phyloP scores from a whole-genome alignment of 2,888 invertebrate species.

The Furcula furcula region DNA sequence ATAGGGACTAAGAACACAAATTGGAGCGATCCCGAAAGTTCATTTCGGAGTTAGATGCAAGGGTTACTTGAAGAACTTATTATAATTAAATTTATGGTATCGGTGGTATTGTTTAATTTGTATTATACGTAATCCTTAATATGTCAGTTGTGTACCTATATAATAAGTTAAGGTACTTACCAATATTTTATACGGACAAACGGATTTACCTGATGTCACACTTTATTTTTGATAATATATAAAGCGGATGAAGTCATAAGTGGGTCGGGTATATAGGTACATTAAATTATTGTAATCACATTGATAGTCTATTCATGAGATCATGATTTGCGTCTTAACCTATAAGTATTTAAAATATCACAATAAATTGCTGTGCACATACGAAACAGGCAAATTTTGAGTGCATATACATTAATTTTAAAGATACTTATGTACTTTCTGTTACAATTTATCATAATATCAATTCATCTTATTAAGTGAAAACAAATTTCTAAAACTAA shows the following conservation, averaged over 20 bases:
- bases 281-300: conserved; percentile 68
- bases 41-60: conserved; percentile 29
- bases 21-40: conserved; percentile 22
- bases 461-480: conserved; percentile 33
- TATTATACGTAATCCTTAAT: too few species aligned
- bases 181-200: too few species aligned
- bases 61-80: conserved; percentile 16
- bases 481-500: conserved; percentile 11
- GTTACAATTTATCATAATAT: conserved; percentile 58
- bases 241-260: too few species aligned
- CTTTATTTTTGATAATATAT: too few species aligned
- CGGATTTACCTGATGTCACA: too few species aligned
- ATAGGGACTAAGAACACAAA: conserved; percentile 26
- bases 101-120: too few species aligned
- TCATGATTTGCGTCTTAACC: conserved; percentile 74
- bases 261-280: conserved; percentile 43
- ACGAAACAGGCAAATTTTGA: conserved; percentile 81
- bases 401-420: conserved; percentile 77
- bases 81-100: too few species aligned
- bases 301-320: conserved; percentile 71
- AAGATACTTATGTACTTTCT: conserved; percentile 54
- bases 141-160: too few species aligned
- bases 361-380: conserved; percentile 82
- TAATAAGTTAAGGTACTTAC: too few species aligned
- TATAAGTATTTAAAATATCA: conserved; percentile 81